Percentiles rank a stretch among this genome's conserved stretches.
Conservation (phyloP, 2,797 vertebrate species). For the Ibycter americanus region DNA sequence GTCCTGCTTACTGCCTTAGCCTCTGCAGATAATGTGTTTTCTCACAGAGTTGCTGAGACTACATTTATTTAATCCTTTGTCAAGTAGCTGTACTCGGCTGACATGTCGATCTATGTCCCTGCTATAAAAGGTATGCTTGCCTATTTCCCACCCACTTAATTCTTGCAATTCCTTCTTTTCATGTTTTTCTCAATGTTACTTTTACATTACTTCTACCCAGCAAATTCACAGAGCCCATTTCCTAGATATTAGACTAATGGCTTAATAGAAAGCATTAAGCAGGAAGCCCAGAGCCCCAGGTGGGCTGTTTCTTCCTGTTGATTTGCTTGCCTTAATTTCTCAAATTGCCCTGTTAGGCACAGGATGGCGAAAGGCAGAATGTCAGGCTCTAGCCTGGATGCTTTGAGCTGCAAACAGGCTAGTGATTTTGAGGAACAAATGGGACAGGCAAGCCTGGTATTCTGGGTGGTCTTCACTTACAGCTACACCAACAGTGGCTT, state of each 20-base stretch:
- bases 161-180: not conserved
- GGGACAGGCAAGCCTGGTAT: not conserved
- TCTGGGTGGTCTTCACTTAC: not conserved
- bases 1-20: not conserved
- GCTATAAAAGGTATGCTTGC: not conserved
- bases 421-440: not conserved
- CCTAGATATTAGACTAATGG: not conserved
- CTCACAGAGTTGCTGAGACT: not conserved
- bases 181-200: not conserved
- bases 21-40: not conserved
- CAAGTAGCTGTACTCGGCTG: not conserved
- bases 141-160: not conserved
- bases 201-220: not conserved
- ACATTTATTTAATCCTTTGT: not conserved
- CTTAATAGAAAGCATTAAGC: not conserved
- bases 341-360: not conserved
- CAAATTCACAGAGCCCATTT: not conserved
- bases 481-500: too few relatives aligned
- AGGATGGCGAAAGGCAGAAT: not conserved
- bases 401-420: not conserved
- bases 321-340: not conserved
- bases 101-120: not conserved
- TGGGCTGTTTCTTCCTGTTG: not conserved
- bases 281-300: not conserved
- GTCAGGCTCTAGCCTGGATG: not conserved